Conservation (phyloP, 1,140 invertebrate genomes). For the Drosophila albomicans region DNA sequence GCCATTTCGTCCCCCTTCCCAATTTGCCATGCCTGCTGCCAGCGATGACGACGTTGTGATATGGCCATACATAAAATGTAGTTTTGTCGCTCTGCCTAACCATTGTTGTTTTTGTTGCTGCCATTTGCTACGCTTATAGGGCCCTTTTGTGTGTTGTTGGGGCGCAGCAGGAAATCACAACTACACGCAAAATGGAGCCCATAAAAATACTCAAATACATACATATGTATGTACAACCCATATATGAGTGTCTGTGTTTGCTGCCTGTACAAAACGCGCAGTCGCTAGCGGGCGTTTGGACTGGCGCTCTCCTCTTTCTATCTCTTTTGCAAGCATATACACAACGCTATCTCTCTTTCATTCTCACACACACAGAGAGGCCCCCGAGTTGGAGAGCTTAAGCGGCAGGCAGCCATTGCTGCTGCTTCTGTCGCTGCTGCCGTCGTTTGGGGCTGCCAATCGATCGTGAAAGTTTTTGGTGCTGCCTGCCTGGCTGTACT, state of each 20-base stretch:
- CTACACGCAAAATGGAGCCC: constrained; percentile 40
- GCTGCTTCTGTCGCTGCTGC: constrained; percentile 2
- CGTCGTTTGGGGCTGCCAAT: constrained; percentile 37
- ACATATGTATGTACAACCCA: constrained; percentile 17
- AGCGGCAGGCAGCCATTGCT: constrained; percentile 54
- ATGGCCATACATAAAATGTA: constrained; percentile 68
- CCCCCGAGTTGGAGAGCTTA: constrained; percentile 20
- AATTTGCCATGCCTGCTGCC: not conserved
- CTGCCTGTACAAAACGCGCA: constrained; percentile 46
- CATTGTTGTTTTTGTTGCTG: constrained; percentile 41
- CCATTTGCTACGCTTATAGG: constrained; percentile 37
- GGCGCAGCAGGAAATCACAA: constrained; percentile 78
- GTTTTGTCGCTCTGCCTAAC: constrained; percentile 64
- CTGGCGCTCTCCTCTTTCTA: constrained; percentile 3
- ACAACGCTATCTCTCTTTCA: constrained; percentile 1
- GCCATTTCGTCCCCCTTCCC: constrained; percentile 17
- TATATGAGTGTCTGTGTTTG: constrained; percentile 5
- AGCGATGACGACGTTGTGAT: constrained; percentile 63
- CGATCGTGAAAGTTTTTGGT: constrained; percentile 75
- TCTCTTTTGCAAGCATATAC: constrained; percentile 24
- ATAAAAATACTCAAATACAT: constrained; percentile 44
- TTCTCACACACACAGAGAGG: constrained; percentile 26
- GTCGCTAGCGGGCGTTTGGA: constrained; percentile 41
- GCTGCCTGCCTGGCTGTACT: constrained; percentile 56
- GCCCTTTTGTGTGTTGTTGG: constrained; percentile 64